A percentile compares a stretch with the other conserved stretches of the same genome.
These are phyloP conservation scores for Collichthys lucidus DNA, from an alignment of 2,113 vertebrate genomes.

Conservation along the genomic window DNA sequence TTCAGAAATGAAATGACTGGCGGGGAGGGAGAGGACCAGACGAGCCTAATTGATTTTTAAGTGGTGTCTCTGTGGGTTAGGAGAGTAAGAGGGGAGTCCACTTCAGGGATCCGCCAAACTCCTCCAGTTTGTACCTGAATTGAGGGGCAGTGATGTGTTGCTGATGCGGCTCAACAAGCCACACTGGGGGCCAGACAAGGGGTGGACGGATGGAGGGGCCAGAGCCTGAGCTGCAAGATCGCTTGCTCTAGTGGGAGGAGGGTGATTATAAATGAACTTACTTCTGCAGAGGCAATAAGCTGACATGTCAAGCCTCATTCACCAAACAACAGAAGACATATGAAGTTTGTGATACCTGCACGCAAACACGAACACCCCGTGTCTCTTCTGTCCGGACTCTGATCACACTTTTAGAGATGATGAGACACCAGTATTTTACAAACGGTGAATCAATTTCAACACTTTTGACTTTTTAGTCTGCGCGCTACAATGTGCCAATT, in stretches of 20 bases:
- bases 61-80: slow-evolving; percentile 80
- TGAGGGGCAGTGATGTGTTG: slow-evolving; percentile 81
- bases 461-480: neutral
- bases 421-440: neutral
- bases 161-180: slow-evolving; percentile 77
- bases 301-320: slow-evolving; percentile 79
- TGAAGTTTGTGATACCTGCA: slow-evolving; percentile 64
- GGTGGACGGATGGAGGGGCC: slow-evolving; percentile 59
- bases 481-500: neutral
- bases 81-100: slow-evolving; percentile 66
- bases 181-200: slow-evolving; percentile 68
- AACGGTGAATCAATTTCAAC: neutral
- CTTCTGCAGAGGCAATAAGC: slow-evolving; percentile 76
- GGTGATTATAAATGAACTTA: slow-evolving; percentile 75
- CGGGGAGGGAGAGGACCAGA: slow-evolving; percentile 21
- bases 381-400: neutral
- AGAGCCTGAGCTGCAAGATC: slow-evolving; percentile 32
- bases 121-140: slow-evolving; percentile 80
- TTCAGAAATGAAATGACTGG: slow-evolving; percentile 25
- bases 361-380: slow-evolving; percentile 27
- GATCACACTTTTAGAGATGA: slow-evolving; percentile 11
- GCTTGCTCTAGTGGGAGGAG: slow-evolving; percentile 35
- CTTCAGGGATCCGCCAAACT: slow-evolving; percentile 80
- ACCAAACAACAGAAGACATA: slow-evolving; percentile 67
- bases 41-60: slow-evolving; percentile 89